Conservation (phyloP, 2,797 vertebrate genomes). For the Petrocephalus sullivani region DNA sequence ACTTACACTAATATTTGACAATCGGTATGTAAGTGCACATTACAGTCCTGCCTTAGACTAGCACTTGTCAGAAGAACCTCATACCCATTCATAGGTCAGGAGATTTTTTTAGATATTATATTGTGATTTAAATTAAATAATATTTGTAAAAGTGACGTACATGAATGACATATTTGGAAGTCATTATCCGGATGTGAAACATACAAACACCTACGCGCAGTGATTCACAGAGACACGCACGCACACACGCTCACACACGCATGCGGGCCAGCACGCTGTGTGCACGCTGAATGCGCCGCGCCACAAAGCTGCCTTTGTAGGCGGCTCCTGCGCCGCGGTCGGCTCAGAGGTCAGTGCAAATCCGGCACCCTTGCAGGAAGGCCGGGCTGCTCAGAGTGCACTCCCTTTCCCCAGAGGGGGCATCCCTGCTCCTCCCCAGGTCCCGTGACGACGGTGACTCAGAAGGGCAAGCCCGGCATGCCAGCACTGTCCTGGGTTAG, state of each 20-base stretch:
- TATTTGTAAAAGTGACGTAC: not conserved
- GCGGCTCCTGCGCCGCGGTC: constrained; percentile 25
- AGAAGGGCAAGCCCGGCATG: not conserved
- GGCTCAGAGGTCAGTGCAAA: not conserved
- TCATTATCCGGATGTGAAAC: constrained; percentile 4
- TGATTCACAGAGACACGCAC: constrained; percentile 42
- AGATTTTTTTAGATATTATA: not conserved
- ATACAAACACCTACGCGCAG: constrained; percentile 3
- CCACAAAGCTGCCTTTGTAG: constrained; percentile 63
- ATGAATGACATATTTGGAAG: not conserved
- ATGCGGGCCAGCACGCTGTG: constrained; percentile 24
- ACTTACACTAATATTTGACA: constrained; percentile 1
- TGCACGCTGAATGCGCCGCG: not conserved
- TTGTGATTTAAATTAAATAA: constrained; percentile 1
- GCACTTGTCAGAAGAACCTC: constrained; percentile 1
- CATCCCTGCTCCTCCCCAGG: not conserved
- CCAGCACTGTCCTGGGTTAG: not conserved
- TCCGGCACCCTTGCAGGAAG: not conserved
- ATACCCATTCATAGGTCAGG: not conserved
- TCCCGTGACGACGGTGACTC: constrained; percentile 14
- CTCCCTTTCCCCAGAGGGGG: not conserved
- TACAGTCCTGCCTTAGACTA: not conserved
- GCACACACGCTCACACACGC: constrained; percentile 30
- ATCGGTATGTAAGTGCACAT: not conserved
- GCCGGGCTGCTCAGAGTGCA: not conserved